Evolutionary conservation across 2,888 invertebrate genomes (phyloP).

Genomic region (Metopia argyrocephala): DNA sequence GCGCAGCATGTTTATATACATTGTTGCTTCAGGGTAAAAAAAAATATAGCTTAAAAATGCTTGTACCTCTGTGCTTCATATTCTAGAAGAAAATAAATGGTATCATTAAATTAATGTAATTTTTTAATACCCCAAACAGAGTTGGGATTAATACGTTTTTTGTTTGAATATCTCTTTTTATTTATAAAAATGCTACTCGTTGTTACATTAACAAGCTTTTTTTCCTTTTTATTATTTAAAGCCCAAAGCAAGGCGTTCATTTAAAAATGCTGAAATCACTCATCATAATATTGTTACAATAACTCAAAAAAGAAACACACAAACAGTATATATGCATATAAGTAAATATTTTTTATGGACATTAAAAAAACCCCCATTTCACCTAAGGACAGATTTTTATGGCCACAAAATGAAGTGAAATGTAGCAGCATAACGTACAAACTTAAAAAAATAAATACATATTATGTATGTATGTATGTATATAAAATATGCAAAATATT

Average conservation of each 20-base stretch:
- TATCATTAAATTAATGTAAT: background rate
- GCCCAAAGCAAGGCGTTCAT: constrained; percentile 2
- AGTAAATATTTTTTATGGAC: constrained; percentile 10
- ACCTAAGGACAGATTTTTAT: constrained; percentile 41
- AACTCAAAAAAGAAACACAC: background rate
- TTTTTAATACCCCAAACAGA: background rate
- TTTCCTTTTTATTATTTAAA: constrained; percentile 2
- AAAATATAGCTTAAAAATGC: background rate
- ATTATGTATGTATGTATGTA: too few species aligned
- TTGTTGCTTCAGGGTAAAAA: background rate
- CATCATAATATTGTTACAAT: constrained; percentile 9
- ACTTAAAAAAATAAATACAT: background rate
- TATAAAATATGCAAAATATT: constrained; percentile 14
- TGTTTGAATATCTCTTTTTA: background rate
- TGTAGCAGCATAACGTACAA: background rate
- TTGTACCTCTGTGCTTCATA: background rate
- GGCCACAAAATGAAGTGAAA: background rate
- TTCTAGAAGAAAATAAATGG: background rate
- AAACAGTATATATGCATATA: too few species aligned
- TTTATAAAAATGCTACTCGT: background rate
- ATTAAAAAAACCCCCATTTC: constrained; percentile 12
- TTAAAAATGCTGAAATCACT: constrained; percentile 11
- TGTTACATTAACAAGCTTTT: background rate
- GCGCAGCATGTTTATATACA: too few species aligned
- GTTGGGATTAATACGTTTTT: background rate